phyloP scores from a whole-genome alignment of 2,797 vertebrate genomes.

The Gymnopithys bicolor region DNA sequence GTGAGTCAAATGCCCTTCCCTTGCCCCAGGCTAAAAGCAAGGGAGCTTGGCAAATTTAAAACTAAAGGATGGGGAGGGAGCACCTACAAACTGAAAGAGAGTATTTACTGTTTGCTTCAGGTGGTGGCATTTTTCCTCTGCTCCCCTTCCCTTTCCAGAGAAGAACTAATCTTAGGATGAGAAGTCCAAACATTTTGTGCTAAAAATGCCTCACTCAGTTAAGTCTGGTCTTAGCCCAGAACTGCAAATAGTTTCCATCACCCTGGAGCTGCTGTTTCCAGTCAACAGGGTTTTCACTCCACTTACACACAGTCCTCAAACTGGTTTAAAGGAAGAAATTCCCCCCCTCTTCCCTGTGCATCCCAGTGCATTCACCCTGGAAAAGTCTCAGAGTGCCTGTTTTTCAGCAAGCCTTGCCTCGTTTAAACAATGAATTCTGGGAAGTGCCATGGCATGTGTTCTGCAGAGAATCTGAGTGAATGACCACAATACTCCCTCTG shows the following conservation, averaged over 20 bases:
- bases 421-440: conserved; percentile 51
- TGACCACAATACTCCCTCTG: conserved; percentile 68
- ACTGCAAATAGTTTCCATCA: conserved; percentile 20
- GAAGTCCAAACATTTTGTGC: neutral
- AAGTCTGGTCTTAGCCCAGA: neutral
- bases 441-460: conserved; percentile 52
- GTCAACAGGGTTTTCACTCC: neutral
- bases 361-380: neutral
- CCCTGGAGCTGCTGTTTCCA: neutral
- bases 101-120: neutral
- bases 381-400: neutral
- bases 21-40: neutral
- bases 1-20: conserved; percentile 22
- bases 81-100: neutral
- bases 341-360: neutral
- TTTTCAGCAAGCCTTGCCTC: neutral
- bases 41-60: neutral
- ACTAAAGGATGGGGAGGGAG: neutral
- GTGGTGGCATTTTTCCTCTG: neutral
- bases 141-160: neutral
- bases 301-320: neutral
- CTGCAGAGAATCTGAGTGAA: conserved; percentile 36
- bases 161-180: neutral
- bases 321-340: conserved; percentile 2
- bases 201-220: neutral